Evolutionary conservation across 1,140 invertebrate genomes (phyloP).

Genomic region (Pararge aegeria): DNA sequence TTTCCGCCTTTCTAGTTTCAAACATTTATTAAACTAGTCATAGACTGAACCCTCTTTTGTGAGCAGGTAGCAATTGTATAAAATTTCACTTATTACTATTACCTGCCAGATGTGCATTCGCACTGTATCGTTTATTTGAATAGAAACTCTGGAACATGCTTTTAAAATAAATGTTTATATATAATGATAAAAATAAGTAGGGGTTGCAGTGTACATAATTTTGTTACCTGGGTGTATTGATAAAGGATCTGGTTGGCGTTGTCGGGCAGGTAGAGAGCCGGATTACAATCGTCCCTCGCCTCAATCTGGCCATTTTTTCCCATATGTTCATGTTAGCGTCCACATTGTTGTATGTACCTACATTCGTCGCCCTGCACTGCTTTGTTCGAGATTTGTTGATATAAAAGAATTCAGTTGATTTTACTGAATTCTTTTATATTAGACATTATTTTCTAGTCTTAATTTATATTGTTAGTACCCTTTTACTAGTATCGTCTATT

Average conservation of each 20-base stretch:
- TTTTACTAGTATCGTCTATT: too few relatives aligned
- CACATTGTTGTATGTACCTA: constrained; percentile 5
- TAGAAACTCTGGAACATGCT: constrained; percentile 30
- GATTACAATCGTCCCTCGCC: constrained; percentile 46
- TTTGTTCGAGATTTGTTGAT: neutral
- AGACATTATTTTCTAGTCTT: too few relatives aligned
- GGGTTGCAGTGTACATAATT: constrained; percentile 37
- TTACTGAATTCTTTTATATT: too few relatives aligned
- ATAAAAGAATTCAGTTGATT: too few relatives aligned
- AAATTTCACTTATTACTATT: constrained; percentile 26
- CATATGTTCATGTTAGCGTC: constrained; percentile 6
- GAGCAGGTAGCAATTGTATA: constrained; percentile 4
- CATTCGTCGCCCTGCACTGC: neutral
- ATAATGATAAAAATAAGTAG: constrained; percentile 37
- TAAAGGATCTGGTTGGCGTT: constrained; percentile 31
- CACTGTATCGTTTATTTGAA: constrained; percentile 20
- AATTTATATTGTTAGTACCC: too few relatives aligned
- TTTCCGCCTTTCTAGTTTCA: constrained; percentile 38
- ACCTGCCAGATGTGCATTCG: constrained; percentile 44
- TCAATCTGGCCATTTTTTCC: constrained; percentile 14
- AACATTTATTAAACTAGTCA: constrained; percentile 19
- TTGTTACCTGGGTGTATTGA: constrained; percentile 57
- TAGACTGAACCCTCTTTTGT: constrained; percentile 10
- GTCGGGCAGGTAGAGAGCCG: constrained; percentile 53
- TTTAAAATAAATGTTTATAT: constrained; percentile 35